Conservation (phyloP, 2,888 invertebrate species). For the Dorcus hopei region DNA sequence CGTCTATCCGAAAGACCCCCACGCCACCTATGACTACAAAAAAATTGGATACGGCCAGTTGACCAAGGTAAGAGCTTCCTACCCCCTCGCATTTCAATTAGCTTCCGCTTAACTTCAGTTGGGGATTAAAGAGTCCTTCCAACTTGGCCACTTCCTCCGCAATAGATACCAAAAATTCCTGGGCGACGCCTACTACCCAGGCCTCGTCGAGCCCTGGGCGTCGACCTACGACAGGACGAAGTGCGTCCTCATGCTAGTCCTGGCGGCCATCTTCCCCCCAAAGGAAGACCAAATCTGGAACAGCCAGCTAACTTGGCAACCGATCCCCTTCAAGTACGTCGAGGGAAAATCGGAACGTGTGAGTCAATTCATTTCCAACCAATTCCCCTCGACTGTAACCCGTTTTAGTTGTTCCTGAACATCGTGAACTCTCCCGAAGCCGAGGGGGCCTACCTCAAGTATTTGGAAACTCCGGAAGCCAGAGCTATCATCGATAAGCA, state of each 20-base stretch:
- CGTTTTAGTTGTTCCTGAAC: too few species aligned
- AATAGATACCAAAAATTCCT: slow-evolving; percentile 1
- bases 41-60: slow-evolving; percentile 2
- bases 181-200: not conserved
- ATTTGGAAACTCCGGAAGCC: not conserved
- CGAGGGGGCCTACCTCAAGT: not conserved
- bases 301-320: slow-evolving; percentile 5
- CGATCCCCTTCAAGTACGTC: slow-evolving; percentile 4
- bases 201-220: not conserved
- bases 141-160: slow-evolving; percentile 1
- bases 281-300: slow-evolving; percentile 2
- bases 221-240: not conserved
- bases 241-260: not conserved
- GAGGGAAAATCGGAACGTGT: not conserved
- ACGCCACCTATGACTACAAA: not conserved
- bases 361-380: not conserved
- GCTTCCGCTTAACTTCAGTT: not conserved
- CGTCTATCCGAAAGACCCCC: not conserved
- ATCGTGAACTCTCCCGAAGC: too few species aligned
- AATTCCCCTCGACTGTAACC: too few species aligned
- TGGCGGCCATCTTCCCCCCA: slow-evolving; percentile 6
- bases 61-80: slow-evolving; percentile 4
- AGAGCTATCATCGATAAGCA: not conserved
- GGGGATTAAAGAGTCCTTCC: not conserved
- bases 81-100: not conserved